Evolutionary conservation across 2,888 invertebrate genomes (phyloP), one percentile per base, ranked within the genome.

Genomic region (Eupeodes luniger): DNA sequence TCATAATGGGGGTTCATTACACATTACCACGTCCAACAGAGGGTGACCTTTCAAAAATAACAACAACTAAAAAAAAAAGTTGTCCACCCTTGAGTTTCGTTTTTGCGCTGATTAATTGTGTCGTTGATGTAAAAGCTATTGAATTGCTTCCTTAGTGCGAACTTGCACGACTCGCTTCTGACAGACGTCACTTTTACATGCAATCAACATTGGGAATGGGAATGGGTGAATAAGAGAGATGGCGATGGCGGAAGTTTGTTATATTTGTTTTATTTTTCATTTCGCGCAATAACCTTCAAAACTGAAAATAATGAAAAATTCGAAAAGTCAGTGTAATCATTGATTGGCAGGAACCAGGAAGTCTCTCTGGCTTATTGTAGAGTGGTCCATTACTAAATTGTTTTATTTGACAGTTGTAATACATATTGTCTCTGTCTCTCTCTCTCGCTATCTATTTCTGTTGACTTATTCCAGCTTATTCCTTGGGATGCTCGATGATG

Each of bases 1-100:
- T 88, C 81, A 77, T 85, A 85, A 88, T 64, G 61, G 84, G 70
- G 77, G 66, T 76, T 87, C 87, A 80, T 87, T 87, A 82, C 79
- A 87, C 72, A 80, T 72, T 77, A 72, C 83, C 66, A 72, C 75
- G 67, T 79, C 57, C 59, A 55, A 70, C 40, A 59, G 77, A 77
- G 55, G 59, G 75, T 61, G 57, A 62, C 49, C 62, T 14, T 34
- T 62, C 51, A 59, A 53, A 34, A 64, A 47, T 12, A 4, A 47
- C 47, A 55, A 19, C 6, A 47, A 12, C 7, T 1, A 66, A 66
- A 66, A 66, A 64, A 66, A 64, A 47, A 19, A 47, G 7, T 64
- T 66, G 44, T 64, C 69, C 76, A 72, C 64, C 74, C 67, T 51
- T 47, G 12, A 2, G 12, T 10, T 47, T 3, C 4, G 16, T 40